Conservation (phyloP, 2,113 vertebrate species). For the Cyprinus carpio region DNA sequence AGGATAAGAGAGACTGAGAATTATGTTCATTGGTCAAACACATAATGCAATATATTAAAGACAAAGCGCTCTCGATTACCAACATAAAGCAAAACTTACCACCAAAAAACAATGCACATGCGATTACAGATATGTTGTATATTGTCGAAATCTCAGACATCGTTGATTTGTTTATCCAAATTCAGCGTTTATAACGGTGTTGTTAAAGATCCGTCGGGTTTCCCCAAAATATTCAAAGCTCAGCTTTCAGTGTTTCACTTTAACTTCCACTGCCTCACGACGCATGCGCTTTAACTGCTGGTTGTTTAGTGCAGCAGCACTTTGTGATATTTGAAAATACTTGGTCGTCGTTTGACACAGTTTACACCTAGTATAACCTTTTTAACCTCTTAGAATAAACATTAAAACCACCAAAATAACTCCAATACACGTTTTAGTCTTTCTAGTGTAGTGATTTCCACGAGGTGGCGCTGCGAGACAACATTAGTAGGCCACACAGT, state of each 20-base stretch:
- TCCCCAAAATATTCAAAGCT: background rate
- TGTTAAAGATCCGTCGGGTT: background rate
- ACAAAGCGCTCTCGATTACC: background rate
- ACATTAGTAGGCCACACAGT: too few species aligned
- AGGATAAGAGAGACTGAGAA: background rate
- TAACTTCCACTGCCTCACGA: background rate
- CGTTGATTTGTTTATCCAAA: background rate
- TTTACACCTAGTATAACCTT: background rate
- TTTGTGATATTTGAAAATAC: background rate
- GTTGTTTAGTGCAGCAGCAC: background rate
- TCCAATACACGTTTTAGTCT: too few species aligned
- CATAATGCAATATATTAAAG: background rate
- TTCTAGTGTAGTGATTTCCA: too few species aligned
- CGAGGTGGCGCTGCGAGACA: too few species aligned
- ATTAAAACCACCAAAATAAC: too few species aligned
- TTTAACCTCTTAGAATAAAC: background rate
- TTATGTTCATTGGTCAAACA: background rate
- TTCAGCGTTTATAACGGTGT: too few species aligned
- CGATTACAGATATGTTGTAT: constrained; percentile 59
- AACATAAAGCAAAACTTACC: constrained; percentile 54
- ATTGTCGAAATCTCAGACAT: constrained; percentile 61
- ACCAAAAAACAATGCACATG: constrained; percentile 41
- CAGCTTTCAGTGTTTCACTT: background rate
- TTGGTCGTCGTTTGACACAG: background rate
- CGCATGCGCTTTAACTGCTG: background rate